Evolutionary conservation across 2,888 invertebrate genomes (phyloP).

Genomic region (Drosophila diplacantha): DNA sequence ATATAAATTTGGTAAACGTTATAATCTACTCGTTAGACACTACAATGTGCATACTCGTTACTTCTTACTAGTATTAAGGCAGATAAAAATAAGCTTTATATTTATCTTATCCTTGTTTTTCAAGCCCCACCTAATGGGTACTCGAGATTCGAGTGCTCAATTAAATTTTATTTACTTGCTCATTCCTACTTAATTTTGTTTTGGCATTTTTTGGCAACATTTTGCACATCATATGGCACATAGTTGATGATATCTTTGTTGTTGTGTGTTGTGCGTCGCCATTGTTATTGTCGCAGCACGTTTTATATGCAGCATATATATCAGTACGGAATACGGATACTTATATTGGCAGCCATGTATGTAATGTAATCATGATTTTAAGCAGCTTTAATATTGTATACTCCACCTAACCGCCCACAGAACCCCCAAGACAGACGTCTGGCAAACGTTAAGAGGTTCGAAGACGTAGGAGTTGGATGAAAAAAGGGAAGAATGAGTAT

Average conservation of each 20-base stretch:
- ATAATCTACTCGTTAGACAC: neutral
- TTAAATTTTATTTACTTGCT: slow-evolving; percentile 1
- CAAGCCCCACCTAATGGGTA: slow-evolving; percentile 1
- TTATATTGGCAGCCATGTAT: slow-evolving; percentile 48
- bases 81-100: neutral
- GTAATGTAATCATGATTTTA: slow-evolving; percentile 60
- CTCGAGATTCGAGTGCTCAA: neutral
- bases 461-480: neutral
- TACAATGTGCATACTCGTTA: neutral
- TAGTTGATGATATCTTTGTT: slow-evolving; percentile 30
- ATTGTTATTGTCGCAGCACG: slow-evolving; percentile 41
- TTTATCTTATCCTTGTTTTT: neutral
- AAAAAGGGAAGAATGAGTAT: neutral
- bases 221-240: slow-evolving; percentile 64
- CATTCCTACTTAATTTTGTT: slow-evolving; percentile 35
- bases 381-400: slow-evolving; percentile 59
- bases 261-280: slow-evolving; percentile 8
- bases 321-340: slow-evolving; percentile 21
- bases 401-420: slow-evolving; percentile 2
- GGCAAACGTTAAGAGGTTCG: slow-evolving; percentile 18
- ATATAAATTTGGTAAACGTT: neutral
- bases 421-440: slow-evolving; percentile 22
- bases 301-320: slow-evolving; percentile 15
- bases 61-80: neutral
- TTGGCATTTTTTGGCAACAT: slow-evolving; percentile 49